phyloP scores from a whole-genome alignment of 2,797 vertebrate genomes.

The Salarias fasciatus region DNA sequence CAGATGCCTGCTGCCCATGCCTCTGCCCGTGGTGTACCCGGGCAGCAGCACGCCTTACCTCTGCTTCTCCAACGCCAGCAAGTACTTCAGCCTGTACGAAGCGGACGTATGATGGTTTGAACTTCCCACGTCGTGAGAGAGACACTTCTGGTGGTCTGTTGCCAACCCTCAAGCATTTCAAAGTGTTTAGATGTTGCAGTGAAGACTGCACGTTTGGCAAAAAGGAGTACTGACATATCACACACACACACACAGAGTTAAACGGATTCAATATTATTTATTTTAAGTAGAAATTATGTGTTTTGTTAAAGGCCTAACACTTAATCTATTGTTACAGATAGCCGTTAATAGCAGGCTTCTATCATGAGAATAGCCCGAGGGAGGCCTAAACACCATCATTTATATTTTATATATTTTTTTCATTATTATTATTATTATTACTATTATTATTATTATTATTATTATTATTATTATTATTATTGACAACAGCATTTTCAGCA shows the following conservation, averaged over 20 bases:
- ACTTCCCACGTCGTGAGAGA: conserved; percentile 12
- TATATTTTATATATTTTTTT: conserved; percentile 50
- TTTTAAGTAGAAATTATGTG: conserved; percentile 52
- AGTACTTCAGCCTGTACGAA: conserved; percentile 88
- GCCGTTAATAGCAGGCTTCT: conserved; percentile 41
- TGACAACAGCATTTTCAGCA: conserved; percentile 64
- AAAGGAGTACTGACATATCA: conserved; percentile 66
- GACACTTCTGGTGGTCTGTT: conserved; percentile 59
- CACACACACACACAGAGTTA: conserved; percentile 50
- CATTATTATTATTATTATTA: conserved; percentile 57
- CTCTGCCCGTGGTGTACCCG: conserved; percentile 87
- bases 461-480: conserved; percentile 63
- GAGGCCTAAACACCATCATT: conserved; percentile 54
- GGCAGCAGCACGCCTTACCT: conserved; percentile 87
- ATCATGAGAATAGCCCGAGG: conserved; percentile 39
- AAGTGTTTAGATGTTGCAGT: conserved; percentile 29
- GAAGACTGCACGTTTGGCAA: conserved; percentile 33
- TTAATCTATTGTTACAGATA: conserved; percentile 36
- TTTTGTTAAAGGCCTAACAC: conserved; percentile 46
- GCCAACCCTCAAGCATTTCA: conserved; percentile 67
- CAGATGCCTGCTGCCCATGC: conserved; percentile 87
- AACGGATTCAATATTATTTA: conserved; percentile 78
- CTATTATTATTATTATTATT: conserved; percentile 50
- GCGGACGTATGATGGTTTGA: conserved; percentile 84
- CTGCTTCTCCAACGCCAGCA: conserved; percentile 87